Conservation (phyloP, 2,797 vertebrate species). For the Acomys russatus region DNA sequence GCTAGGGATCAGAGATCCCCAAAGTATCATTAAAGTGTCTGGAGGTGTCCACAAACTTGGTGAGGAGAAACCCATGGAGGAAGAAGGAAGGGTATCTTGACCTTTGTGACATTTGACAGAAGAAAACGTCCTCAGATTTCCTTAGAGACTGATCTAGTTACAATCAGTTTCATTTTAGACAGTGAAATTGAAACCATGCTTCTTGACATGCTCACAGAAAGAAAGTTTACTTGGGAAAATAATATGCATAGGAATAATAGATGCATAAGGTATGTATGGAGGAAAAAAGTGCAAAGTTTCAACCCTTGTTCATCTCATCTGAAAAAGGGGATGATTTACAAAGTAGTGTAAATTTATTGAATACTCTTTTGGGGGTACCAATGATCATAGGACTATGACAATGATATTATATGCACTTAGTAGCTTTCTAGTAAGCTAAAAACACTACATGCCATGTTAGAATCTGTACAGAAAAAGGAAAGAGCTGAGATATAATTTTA, state of each 20-base stretch:
- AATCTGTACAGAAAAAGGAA: not conserved
- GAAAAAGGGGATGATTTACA: not conserved
- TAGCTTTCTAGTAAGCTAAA: not conserved
- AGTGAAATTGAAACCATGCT: not conserved
- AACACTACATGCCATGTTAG: not conserved
- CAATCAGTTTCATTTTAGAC: not conserved
- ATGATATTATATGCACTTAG: not conserved
- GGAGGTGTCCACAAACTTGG: not conserved
- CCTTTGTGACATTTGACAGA: not conserved
- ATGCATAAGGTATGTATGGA: not conserved
- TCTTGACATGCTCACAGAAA: constrained; percentile 24
- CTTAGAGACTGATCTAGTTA: not conserved
- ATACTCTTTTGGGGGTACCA: not conserved
- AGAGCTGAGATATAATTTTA: not conserved
- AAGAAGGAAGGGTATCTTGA: not conserved
- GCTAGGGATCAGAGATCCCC: not conserved
- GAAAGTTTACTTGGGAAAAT: constrained; percentile 48
- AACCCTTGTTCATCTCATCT: not conserved
- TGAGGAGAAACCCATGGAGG: not conserved
- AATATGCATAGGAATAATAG: not conserved
- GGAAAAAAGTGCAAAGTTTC: constrained; percentile 12
- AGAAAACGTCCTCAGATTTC: not conserved
- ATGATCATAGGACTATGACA: not conserved
- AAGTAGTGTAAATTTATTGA: constrained; percentile 11
- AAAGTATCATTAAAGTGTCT: not conserved